phyloP scores from a whole-genome alignment of 2,797 vertebrate genomes.

The Xyrichtys novacula region DNA sequence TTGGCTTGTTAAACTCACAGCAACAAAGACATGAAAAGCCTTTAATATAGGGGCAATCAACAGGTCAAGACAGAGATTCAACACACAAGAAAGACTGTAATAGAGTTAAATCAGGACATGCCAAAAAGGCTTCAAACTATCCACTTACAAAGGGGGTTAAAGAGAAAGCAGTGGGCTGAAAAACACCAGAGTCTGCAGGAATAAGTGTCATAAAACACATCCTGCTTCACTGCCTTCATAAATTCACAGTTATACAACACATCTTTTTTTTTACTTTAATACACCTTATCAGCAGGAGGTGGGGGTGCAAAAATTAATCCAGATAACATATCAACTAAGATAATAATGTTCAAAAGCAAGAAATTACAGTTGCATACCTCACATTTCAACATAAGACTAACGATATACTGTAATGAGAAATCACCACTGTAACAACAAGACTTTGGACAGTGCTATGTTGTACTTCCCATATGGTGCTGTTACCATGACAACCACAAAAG shows the following conservation, averaged over 20 bases:
- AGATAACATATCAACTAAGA: slow-evolving; percentile 44
- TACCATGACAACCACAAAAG: not conserved
- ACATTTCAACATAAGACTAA: slow-evolving; percentile 14
- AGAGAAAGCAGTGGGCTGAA: not conserved
- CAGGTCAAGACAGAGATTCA: slow-evolving; percentile 23
- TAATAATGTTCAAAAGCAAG: slow-evolving; percentile 21
- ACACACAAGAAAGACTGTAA: slow-evolving; percentile 27
- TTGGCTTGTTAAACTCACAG: slow-evolving; percentile 25
- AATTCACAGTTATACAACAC: not conserved
- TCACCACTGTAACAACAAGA: not conserved
- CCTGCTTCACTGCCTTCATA: too few species aligned
- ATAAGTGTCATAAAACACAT: not conserved
- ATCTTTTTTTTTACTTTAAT: not conserved
- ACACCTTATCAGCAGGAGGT: not conserved
- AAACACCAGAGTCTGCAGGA: not conserved
- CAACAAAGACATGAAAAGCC: slow-evolving; percentile 9
- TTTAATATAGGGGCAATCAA: slow-evolving; percentile 19
- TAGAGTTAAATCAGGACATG: slow-evolving; percentile 16
- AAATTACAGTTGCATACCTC: not conserved
- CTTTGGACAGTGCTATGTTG: not conserved
- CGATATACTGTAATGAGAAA: not conserved
- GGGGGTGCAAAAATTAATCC: slow-evolving; percentile 26
- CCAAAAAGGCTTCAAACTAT: slow-evolving; percentile 19
- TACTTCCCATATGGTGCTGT: not conserved
- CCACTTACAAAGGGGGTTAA: slow-evolving; percentile 2